Evolutionary conservation across 2,797 vertebrate genomes (phyloP), one percentile per base, ranked within the genome.

Genomic region (Poecilia gillii): DNA sequence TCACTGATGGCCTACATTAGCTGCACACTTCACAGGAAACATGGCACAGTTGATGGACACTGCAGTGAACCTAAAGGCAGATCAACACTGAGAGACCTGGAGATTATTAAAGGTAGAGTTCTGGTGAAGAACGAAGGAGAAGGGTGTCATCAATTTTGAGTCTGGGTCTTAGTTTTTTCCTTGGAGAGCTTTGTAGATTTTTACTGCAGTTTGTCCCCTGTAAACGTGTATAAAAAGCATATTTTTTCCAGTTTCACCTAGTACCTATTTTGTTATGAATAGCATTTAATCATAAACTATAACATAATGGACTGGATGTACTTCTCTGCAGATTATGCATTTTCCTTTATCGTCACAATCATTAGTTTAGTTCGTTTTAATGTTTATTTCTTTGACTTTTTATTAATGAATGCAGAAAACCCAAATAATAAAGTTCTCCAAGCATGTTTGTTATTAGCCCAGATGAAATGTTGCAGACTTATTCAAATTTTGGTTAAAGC

Each of bases 1-100:
- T 89, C 85, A 79, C 75, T 87, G 83, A 90, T 90, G 94, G 81
- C 92, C 93, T 94, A 94, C 88, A 95, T 95, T 92, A 91, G 85
- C 79, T 86, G 85, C 90, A 93, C 91, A 91, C 91, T 93, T 94
- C 66, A 81, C 78, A 71, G 74, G 86, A 85, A 91, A 91, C 77
- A 23, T 33, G 78, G 88, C 80, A 43, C 86, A 80, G 74, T 76
- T 76, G 74, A 25, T 3, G 45, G 74, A 68, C 72, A 76, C 77
- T 73, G 75, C 64, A 72, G 76, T 31, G 47, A 83, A 75, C 70
- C 76, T 85, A 57, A 84, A 79, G 77, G 47, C 80, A 14, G 77
- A 81, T 74, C 83, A 81, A 47, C 72, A 64, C 57, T 79, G 73
- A 76, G 53, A 78, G 79, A 76, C 55, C 14, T 57, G 64, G 33